Evolutionary conservation across 2,888 invertebrate genomes (phyloP).

Genomic region (Therioaphis trifolii): DNA sequence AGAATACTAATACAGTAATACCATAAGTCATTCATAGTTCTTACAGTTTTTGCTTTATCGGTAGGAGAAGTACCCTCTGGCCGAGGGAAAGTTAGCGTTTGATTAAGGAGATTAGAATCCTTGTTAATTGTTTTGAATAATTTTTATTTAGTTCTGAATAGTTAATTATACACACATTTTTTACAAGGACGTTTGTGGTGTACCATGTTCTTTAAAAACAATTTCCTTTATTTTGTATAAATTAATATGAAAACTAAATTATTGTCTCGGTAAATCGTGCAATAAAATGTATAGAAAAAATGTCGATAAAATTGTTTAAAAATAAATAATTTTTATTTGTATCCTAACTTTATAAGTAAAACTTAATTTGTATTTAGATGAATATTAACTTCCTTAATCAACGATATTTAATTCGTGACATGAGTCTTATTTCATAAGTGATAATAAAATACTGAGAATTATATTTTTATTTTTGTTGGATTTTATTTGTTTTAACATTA

Average conservation of each 20-base stretch:
- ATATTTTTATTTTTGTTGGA: not conserved
- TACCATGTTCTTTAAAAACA: not conserved
- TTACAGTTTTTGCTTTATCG: constrained; percentile 28
- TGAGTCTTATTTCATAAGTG: not conserved
- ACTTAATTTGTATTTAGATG: constrained; percentile 21
- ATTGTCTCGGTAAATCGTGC: not conserved
- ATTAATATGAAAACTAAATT: not conserved
- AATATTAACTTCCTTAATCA: not conserved
- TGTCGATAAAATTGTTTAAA: not conserved
- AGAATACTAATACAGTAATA: constrained; percentile 59
- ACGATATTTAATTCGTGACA: constrained; percentile 27
- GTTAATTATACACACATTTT: not conserved
- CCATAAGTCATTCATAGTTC: constrained; percentile 58
- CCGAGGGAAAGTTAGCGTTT: constrained; percentile 54
- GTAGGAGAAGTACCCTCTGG: constrained; percentile 54
- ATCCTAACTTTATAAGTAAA: constrained; percentile 20
- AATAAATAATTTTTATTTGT: constrained; percentile 25
- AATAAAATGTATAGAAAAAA: not conserved
- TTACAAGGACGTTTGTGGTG: not conserved
- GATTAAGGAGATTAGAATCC: constrained; percentile 28
- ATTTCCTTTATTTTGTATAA: not conserved
- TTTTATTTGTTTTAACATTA: not conserved
- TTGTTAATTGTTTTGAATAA: constrained; percentile 33
- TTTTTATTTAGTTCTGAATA: constrained; percentile 1
- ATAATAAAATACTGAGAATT: not conserved